Evolutionary conservation across 2,888 invertebrate genomes (phyloP).

Genomic region (Harpalus rubripes): DNA sequence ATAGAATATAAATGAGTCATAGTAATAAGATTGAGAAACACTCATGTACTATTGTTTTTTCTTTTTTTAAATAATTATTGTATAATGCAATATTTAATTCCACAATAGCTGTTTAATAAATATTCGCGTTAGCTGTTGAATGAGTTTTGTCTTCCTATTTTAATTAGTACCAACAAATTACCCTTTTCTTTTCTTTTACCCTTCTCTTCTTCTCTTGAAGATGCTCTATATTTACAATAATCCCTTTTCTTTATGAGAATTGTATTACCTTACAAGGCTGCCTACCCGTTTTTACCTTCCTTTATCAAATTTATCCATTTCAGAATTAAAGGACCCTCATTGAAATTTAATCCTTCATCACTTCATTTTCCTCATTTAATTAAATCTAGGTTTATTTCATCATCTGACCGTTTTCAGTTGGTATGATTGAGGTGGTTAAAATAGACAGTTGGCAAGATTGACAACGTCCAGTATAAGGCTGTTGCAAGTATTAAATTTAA

Average conservation of each 20-base stretch:
- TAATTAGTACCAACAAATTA: no score
- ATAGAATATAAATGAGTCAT: no score
- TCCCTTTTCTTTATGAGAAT: not conserved
- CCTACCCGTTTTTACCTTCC: not conserved
- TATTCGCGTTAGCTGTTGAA: no score
- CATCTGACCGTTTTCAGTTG: not conserved
- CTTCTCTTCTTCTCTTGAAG: no score
- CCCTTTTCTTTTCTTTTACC: no score
- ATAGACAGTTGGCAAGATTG: not conserved
- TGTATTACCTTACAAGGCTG: not conserved
- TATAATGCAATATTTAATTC: no score
- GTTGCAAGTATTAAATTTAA: no score
- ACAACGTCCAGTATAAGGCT: not conserved
- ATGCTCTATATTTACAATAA: not conserved
- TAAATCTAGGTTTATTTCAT: not conserved
- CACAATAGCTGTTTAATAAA: no score
- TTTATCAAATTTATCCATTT: not conserved
- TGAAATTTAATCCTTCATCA: not conserved
- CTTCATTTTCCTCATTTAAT: not conserved
- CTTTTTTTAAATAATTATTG: no score
- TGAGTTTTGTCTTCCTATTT: no score
- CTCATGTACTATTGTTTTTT: no score
- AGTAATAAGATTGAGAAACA: no score
- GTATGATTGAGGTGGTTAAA: not conserved
- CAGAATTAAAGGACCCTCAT: not conserved